Base-by-base conservation (phyloP, 1,140 invertebrate species). In the Drosophila baimaii region DNA sequence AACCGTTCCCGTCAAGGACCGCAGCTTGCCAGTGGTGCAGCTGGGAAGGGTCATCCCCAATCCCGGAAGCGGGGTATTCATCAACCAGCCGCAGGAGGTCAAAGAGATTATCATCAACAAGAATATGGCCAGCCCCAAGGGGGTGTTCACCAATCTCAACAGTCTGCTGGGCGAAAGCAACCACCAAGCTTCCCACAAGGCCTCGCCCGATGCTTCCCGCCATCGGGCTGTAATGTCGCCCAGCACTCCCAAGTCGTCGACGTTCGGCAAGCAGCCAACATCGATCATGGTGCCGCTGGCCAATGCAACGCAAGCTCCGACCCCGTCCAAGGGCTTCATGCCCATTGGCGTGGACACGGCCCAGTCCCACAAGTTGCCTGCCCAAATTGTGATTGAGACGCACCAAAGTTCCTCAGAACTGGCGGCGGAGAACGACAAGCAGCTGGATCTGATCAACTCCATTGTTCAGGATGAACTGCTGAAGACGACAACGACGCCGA, bases 401-500 rank as follows among this genome's bases (percentile, higher is more conserved):
- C 91, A 92, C 52, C 85, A 90, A 62, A 91, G 81, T 47, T 91
- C 90, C 6, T 79, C 88, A 0, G 91, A 91, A 37, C 44, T 91
- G 47, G 90, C 86, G 12, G 85, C 86, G 0, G 91, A 92, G 55
- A 88, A 92, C 23, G 91, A 91, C 41, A 91, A 91, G 44, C 91
- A 92, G 55, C 70, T 92, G 5, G 91, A 92, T 83, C 89, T 92
- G 21, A 92, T 92, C n/a, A 79, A 92, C 66, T 81, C 81, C 6
- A 79, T 92, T 55, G 79, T 89, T 2, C 73, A 88, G 47, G 75
- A 91, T 51, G 80, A 91, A 43, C 65, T 81, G 52, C 71, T 92
- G 10, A 92, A 90, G 59, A 17, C 72, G 5, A 49, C 46, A 27
- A 27, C 27, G 27, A 27, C 27, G 27, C 5, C 27, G 3, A 62